Conservation (phyloP, 2,888 invertebrate genomes). For the Pollenia angustigena region DNA sequence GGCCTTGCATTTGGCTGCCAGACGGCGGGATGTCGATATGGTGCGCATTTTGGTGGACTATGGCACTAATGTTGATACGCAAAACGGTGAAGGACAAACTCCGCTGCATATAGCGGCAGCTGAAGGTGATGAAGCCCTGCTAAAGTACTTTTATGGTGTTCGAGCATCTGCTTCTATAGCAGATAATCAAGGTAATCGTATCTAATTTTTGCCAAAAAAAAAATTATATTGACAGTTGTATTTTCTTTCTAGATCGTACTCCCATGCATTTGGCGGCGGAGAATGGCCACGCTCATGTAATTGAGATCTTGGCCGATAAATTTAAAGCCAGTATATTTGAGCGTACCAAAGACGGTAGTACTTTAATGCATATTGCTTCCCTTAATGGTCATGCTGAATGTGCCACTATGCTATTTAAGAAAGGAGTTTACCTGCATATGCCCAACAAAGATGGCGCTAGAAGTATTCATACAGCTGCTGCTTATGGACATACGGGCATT, state of each 20-base stretch:
- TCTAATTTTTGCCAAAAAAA: neutral
- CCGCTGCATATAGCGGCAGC: slow-evolving; percentile 97
- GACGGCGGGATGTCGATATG: slow-evolving; percentile 96
- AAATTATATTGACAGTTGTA: neutral
- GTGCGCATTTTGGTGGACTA: slow-evolving; percentile 95
- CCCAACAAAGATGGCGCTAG: slow-evolving; percentile 98
- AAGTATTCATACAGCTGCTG: slow-evolving; percentile 98
- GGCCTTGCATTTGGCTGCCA: slow-evolving; percentile 97
- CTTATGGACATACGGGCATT: slow-evolving; percentile 98
- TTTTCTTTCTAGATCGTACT: slow-evolving; percentile 90
- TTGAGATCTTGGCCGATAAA: slow-evolving; percentile 98
- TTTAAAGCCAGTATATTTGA: slow-evolving; percentile 98
- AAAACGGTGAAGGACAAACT: slow-evolving; percentile 97
- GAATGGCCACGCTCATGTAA: slow-evolving; percentile 97
- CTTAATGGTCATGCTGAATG: slow-evolving; percentile 99
- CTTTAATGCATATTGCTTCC: slow-evolving; percentile 99
- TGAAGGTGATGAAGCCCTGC: slow-evolving; percentile 96
- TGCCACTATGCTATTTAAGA: slow-evolving; percentile 98
- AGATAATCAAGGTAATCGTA: slow-evolving; percentile 92
- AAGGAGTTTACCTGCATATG: slow-evolving; percentile 99
- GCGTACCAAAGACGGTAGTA: slow-evolving; percentile 98
- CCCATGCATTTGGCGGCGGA: slow-evolving; percentile 99
- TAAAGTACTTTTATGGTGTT: slow-evolving; percentile 97
- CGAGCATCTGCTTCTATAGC: slow-evolving; percentile 97
- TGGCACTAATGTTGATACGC: slow-evolving; percentile 95